Evolutionary conservation across 1,140 invertebrate species (phyloP).

Genomic region (Drosophila leontia): DNA sequence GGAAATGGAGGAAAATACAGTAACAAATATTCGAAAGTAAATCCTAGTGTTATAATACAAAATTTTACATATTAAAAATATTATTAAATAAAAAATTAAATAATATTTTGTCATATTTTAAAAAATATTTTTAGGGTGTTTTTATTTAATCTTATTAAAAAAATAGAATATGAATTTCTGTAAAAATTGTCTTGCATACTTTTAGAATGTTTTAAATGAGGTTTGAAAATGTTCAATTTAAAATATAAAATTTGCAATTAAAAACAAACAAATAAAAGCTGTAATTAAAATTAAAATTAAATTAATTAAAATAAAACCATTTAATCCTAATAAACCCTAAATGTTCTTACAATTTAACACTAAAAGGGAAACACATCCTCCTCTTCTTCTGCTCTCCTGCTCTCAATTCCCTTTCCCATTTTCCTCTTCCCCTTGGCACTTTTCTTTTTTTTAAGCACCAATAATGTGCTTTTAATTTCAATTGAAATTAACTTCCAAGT

Average conservation of each 20-base stretch:
- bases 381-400: not conserved
- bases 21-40: not conserved
- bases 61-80: too few relatives aligned
- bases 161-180: too few relatives aligned
- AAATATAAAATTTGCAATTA: too few relatives aligned
- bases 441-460: slow-evolving; percentile 4
- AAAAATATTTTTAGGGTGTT: too few relatives aligned
- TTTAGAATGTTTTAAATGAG: not conserved
- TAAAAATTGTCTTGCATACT: too few relatives aligned
- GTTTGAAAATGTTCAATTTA: too few relatives aligned
- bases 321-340: not conserved
- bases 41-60: not conserved
- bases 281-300: too few relatives aligned
- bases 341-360: too few relatives aligned
- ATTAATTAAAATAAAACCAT: not conserved
- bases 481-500: slow-evolving; percentile 46
- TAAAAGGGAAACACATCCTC: not conserved
- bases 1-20: not conserved
- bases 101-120: too few relatives aligned
- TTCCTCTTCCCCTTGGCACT: not conserved
- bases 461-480: slow-evolving; percentile 62
- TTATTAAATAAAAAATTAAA: not conserved
- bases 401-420: not conserved
- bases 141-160: too few relatives aligned
- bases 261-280: too few relatives aligned